Evolutionary conservation across 53 echinoderm and acorn worm genomes (phyloP).

Genomic region (Arbacia lixula): DNA sequence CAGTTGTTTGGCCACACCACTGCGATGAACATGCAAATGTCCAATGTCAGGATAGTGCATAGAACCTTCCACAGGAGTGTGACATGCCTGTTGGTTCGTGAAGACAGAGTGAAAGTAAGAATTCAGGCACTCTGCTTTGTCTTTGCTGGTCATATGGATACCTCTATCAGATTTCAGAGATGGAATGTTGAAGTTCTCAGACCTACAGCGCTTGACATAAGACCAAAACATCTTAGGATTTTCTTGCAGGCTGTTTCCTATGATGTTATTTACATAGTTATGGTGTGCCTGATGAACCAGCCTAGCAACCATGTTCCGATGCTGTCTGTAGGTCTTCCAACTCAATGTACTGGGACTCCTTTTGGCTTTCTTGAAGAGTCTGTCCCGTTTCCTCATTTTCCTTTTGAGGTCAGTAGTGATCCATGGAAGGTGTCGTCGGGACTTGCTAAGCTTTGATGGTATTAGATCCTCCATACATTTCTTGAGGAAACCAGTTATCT

Average conservation of each 20-base stretch:
- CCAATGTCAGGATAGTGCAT: neutral
- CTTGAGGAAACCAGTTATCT: neutral
- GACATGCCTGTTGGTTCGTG: constrained; percentile 16
- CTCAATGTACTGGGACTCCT: neutral
- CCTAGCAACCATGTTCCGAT: constrained; percentile 32
- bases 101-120: constrained; percentile 40
- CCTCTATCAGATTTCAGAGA: constrained; percentile 15
- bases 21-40: too few relatives aligned
- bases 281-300: constrained; percentile 19
- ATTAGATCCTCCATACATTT: neutral
- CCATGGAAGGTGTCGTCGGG: constrained; percentile 11
- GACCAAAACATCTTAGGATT: constrained; percentile 61
- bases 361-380: constrained; percentile 28
- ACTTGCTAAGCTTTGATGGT: constrained; percentile 29
- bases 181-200: constrained; percentile 34
- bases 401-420: constrained; percentile 24
- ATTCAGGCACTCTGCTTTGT: constrained; percentile 57
- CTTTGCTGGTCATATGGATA: constrained; percentile 8
- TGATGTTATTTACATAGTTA: constrained; percentile 40
- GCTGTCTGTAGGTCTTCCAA: constrained; percentile 24
- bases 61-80: constrained; percentile 2
- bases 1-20: too few relatives aligned
- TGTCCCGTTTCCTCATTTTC: constrained; percentile 53
- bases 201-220: constrained; percentile 41
- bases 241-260: constrained; percentile 40